A percentile compares a stretch with the other conserved stretches of the same genome.
phyloP scores from a whole-genome alignment of 1,140 invertebrate species.

The Myzus persicae region DNA sequence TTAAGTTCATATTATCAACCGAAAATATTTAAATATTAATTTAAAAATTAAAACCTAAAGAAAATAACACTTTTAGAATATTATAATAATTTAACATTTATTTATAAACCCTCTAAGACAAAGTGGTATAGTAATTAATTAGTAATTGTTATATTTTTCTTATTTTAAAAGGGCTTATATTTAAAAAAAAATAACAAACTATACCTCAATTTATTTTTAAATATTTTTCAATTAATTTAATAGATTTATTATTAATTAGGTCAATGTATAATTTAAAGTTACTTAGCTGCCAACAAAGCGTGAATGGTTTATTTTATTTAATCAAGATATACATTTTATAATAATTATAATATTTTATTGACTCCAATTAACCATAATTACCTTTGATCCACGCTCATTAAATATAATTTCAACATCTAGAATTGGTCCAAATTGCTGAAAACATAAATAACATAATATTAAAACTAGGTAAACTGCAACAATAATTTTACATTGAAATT shows the following conservation, averaged over 20 bases:
- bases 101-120: background rate
- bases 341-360: conserved; percentile 19
- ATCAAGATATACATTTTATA: conserved; percentile 14
- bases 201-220: background rate
- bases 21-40: background rate
- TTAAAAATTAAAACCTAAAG: background rate
- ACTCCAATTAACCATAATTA: conserved; percentile 69
- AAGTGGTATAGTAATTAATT: background rate
- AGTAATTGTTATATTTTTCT: background rate
- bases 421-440: conserved; percentile 97
- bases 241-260: background rate
- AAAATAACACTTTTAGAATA: background rate
- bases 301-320: conserved; percentile 44
- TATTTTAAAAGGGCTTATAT: background rate
- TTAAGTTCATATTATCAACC: background rate
- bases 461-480: conserved; percentile 17
- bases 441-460: conserved; percentile 66
- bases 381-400: conserved; percentile 99
- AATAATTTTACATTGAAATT: background rate
- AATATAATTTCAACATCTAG: conserved; percentile 99
- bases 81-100: background rate
- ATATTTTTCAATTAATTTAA: background rate
- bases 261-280: conserved; percentile 45
- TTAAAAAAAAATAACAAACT: background rate
- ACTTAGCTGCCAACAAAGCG: conserved; percentile 49